Conservation (phyloP, 2,888 invertebrate species). For the Cataglyphis albicans region DNA sequence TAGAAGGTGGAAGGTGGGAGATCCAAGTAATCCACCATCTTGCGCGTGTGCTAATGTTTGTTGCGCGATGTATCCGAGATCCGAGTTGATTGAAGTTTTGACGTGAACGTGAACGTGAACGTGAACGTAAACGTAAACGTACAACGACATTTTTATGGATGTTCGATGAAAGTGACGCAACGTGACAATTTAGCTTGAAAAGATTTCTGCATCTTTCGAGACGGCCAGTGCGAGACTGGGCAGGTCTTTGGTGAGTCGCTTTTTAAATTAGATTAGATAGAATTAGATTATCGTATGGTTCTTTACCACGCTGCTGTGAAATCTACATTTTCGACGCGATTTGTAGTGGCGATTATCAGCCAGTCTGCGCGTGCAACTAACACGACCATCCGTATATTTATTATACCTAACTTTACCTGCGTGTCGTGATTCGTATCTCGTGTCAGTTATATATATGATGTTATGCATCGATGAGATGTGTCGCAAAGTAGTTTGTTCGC, state of each 20-base stretch:
- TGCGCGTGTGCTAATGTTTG: constrained; percentile 10
- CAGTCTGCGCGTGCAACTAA: background rate
- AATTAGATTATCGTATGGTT: constrained; percentile 20
- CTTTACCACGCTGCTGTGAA: background rate
- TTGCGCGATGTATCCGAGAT: constrained; percentile 32
- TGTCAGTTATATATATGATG: background rate
- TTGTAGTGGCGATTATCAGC: background rate
- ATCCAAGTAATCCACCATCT: background rate
- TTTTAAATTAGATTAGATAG: constrained; percentile 32
- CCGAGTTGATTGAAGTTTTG: constrained; percentile 14
- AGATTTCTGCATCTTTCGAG: constrained; percentile 19
- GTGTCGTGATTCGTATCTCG: background rate
- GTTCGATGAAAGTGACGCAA: constrained; percentile 50
- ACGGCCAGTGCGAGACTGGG: constrained; percentile 15
- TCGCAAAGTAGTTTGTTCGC: background rate
- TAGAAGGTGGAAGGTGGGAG: too few relatives aligned
- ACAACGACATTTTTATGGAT: constrained; percentile 24
- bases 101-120: constrained; percentile 56
- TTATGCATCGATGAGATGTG: background rate
- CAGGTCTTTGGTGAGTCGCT: constrained; percentile 58
- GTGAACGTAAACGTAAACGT: constrained; percentile 16
- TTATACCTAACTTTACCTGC: constrained; percentile 38
- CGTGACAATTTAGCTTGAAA: constrained; percentile 18
- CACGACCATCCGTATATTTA: background rate
- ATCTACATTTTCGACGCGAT: background rate